These are phyloP conservation scores for Palythoa grandiflora DNA, from an alignment of 92 coral and sea anemone species.

Conservation along the genomic window DNA sequence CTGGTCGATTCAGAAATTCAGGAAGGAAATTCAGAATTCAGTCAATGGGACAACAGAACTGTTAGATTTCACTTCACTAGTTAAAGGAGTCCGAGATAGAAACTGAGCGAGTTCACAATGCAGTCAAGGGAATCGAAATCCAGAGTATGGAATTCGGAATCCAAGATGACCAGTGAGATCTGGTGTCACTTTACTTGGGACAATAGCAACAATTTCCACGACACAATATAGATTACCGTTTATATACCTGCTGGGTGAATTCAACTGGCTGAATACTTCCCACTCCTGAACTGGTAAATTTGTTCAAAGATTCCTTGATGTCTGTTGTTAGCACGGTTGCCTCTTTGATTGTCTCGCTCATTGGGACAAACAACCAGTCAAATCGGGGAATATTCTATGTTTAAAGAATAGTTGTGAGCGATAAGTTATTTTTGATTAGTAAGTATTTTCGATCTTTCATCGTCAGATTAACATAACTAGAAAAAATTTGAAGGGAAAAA, in stretches of 20 bases:
- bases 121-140: not conserved
- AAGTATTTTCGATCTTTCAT: not conserved
- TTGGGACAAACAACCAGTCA: constrained; percentile 70
- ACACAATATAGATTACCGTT: not conserved
- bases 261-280: constrained; percentile 63
- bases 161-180: not conserved
- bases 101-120: no score
- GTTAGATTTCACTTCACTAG: not conserved
- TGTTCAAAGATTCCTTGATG: constrained; percentile 63
- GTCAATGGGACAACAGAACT: no score
- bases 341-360: constrained; percentile 61
- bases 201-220: not conserved
- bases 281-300: constrained; percentile 62
- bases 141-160: no score
- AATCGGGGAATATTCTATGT: constrained; percentile 76
- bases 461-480: not conserved
- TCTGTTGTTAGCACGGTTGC: constrained; percentile 63
- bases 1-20: no score
- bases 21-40: no score
- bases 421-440: not conserved
- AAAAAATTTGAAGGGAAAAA: not conserved
- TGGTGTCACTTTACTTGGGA: not conserved
- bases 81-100: not conserved
- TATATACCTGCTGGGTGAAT: constrained; percentile 69
- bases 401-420: not conserved